Percentiles rank a stretch among this genome's conserved stretches.
Conservation (phyloP, 2,888 invertebrate genomes). For the Diarsia rubi region DNA sequence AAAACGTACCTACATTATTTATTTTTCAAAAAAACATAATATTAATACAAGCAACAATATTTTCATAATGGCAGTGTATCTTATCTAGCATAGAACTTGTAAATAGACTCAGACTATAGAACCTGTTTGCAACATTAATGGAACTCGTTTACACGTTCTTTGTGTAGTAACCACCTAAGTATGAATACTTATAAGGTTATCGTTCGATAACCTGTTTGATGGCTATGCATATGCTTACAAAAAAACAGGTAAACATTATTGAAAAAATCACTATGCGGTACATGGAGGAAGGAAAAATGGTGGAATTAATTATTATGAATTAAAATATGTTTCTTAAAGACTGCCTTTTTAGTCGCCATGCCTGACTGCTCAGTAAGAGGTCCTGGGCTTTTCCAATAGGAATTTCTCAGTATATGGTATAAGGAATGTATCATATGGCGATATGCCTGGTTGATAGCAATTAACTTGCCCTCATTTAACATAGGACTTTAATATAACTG, state of each 20-base stretch:
- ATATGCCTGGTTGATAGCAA: too few relatives aligned
- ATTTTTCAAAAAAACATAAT: background rate
- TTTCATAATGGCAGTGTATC: constrained; percentile 7
- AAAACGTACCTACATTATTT: background rate
- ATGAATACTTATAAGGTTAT: constrained; percentile 9
- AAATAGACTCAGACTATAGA: constrained; percentile 9
- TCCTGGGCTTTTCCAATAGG: too few relatives aligned
- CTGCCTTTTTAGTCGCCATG: background rate
- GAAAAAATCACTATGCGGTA: background rate
- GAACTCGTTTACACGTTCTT: constrained; percentile 32
- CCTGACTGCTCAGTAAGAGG: too few relatives aligned
- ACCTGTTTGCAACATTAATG: constrained; percentile 36
- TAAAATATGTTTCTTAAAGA: background rate
- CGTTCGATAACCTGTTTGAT: constrained; percentile 30
- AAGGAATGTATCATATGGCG: too few relatives aligned
- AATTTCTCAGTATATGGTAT: too few relatives aligned
- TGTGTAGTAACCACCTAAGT: background rate
- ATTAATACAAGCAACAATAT: background rate
- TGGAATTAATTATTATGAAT: background rate
- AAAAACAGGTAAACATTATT: constrained; percentile 32
- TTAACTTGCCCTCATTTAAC: too few relatives aligned
- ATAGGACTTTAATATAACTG: too few relatives aligned
- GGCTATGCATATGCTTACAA: constrained; percentile 15
- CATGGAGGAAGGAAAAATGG: constrained; percentile 27
- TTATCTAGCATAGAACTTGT: constrained; percentile 14